phyloP scores from a whole-genome alignment of 1,140 invertebrate genomes.

The Nixonia krombeini region DNA sequence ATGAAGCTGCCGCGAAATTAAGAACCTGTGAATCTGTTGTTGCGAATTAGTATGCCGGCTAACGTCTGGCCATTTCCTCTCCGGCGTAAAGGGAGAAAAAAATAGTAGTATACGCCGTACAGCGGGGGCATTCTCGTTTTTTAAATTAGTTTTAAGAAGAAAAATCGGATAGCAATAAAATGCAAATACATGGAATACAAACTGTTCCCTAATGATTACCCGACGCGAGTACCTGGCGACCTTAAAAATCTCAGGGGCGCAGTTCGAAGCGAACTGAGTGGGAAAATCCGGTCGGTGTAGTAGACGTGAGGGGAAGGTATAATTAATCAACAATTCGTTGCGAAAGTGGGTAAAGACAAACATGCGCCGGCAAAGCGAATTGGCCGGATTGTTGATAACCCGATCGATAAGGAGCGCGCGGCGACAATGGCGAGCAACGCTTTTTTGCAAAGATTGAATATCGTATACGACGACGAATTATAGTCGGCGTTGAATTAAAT shows the following conservation, averaged over 20 bases:
- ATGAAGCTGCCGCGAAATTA: constrained; percentile 64
- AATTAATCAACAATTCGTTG: no score
- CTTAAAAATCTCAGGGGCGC: constrained; percentile 26
- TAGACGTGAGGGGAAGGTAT: no score
- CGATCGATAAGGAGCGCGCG: no score
- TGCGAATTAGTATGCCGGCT: constrained; percentile 66
- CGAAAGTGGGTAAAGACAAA: no score
- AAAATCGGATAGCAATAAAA: constrained; percentile 50
- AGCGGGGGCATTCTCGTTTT: constrained; percentile 25
- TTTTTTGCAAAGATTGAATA: constrained; percentile 51
- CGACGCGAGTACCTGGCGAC: constrained; percentile 22
- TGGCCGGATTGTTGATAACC: no score
- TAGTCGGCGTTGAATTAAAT: constrained; percentile 54
- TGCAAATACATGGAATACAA: constrained; percentile 38
- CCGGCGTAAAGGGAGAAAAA: constrained; percentile 30
- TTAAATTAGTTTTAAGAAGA: constrained; percentile 50
- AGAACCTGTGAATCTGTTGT: constrained; percentile 67
- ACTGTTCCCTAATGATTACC: constrained; percentile 21
- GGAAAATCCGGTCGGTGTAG: no score
- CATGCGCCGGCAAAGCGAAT: no score
- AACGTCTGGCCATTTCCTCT: constrained; percentile 52
- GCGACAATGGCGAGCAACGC: constrained; percentile 18
- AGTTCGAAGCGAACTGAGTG: no score
- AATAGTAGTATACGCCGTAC: constrained; percentile 30
- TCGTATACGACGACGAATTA: constrained; percentile 48